Evolutionary conservation across 2,888 invertebrate species (phyloP).

Genomic region (Eupelmus urozonus): DNA sequence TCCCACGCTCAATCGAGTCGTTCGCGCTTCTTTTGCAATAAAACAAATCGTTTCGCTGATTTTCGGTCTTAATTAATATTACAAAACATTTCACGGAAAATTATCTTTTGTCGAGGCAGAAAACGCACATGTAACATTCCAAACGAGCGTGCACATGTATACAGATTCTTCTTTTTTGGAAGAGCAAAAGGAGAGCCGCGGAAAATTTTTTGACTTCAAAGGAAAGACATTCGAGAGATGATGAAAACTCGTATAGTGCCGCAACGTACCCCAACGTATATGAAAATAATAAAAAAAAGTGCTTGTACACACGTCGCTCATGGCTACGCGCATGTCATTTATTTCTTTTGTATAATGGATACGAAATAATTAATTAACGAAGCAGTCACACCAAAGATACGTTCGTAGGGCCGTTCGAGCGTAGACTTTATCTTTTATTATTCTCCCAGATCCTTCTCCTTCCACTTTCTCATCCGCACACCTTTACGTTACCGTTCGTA

Average conservation of each 20-base stretch:
- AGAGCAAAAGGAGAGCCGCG: neutral
- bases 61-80: no score
- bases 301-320: conserved; percentile 18
- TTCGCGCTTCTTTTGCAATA: neutral
- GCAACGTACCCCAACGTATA: conserved; percentile 47
- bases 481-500: conserved; percentile 40
- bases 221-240: conserved; percentile 34
- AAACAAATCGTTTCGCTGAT: no score
- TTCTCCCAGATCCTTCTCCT: conserved; percentile 9
- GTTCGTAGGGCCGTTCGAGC: conserved; percentile 68
- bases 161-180: neutral
- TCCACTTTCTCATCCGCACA: conserved; percentile 19
- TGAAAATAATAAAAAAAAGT: conserved; percentile 11
- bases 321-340: conserved; percentile 57
- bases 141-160: conserved; percentile 29
- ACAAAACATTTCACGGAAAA: no score
- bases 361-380: conserved; percentile 53
- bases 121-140: conserved; percentile 43
- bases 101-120: neutral
- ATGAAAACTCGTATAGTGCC: conserved; percentile 41
- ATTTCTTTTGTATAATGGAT: conserved; percentile 77
- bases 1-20: conserved; percentile 13
- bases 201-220: conserved; percentile 19
- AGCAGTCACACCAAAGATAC: conserved; percentile 73
- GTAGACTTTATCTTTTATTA: conserved; percentile 56